Conservation (phyloP, 2,113 vertebrate genomes). For the Cochlearius cochlearius region DNA sequence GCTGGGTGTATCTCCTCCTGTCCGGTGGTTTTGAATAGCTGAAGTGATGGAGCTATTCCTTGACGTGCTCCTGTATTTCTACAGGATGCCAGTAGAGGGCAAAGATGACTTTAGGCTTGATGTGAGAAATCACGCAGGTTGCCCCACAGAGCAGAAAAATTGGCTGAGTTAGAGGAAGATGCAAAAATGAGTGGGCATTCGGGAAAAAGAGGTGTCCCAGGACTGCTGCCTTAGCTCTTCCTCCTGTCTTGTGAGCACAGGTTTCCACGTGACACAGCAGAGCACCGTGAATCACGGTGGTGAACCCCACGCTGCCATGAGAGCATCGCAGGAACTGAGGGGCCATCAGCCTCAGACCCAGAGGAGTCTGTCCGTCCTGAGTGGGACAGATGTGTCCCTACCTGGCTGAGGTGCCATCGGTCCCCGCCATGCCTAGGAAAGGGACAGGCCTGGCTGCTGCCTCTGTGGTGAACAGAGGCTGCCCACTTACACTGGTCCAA, state of each 20-base stretch:
- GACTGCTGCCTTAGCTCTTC: neutral
- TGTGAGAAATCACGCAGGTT: neutral
- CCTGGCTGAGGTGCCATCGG: neutral
- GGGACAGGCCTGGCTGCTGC: neutral
- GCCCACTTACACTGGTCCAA: neutral
- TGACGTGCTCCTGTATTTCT: conserved; percentile 19
- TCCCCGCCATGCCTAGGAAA: neutral
- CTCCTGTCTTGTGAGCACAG: neutral
- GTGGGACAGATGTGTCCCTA: accelerated
- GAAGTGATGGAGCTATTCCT: neutral
- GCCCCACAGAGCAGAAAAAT: neutral
- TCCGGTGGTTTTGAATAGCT: neutral
- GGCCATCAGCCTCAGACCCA: neutral
- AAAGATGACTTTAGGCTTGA: neutral
- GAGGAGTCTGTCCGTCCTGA: neutral
- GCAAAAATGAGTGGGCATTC: neutral
- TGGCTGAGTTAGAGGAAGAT: neutral
- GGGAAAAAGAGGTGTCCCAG: neutral
- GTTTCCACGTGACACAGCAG: neutral
- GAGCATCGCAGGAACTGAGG: no score
- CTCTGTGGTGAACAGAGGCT: neutral
- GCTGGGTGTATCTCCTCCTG: neutral
- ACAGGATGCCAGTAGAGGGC: conserved; percentile 59
- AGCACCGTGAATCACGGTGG: accelerated
- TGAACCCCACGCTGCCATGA: accelerated